Percentiles rank a stretch among this genome's conserved stretches.
Evolutionary conservation across 2,113 vertebrate genomes (phyloP).

Genomic region (Carollia perspicillata): DNA sequence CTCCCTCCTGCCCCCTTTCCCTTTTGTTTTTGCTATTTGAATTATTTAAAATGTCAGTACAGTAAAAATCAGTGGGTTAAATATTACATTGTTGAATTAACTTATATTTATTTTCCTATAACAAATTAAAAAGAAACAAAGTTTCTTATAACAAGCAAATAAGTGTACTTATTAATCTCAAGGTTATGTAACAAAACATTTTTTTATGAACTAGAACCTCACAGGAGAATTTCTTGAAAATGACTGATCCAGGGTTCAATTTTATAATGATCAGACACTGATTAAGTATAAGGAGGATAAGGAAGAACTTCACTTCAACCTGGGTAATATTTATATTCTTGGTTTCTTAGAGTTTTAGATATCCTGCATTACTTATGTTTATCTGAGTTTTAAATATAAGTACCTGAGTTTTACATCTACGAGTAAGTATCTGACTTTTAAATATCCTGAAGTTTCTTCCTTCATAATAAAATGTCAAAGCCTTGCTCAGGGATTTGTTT

Average conservation of each 20-base stretch:
- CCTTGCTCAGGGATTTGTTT: neutral
- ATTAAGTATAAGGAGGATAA: neutral
- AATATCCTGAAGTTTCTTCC: neutral
- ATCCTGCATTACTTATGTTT: neutral
- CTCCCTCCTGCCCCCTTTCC: neutral
- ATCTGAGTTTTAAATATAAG: neutral
- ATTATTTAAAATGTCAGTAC: constrained; percentile 16
- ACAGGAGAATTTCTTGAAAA: neutral
- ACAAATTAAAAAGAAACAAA: neutral
- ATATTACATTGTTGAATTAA: neutral
- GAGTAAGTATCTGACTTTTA: neutral
- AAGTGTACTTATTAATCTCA: neutral
- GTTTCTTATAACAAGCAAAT: neutral
- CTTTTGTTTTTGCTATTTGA: neutral
- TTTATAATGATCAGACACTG: neutral
- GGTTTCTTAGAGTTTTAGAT: constrained; percentile 37
- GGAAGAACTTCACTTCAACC: neutral
- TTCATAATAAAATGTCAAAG: neutral
- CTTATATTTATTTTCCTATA: constrained; percentile 31
- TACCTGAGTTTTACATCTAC: neutral
- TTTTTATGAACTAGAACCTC: neutral
- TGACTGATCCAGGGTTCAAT: neutral
- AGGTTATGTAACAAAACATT: neutral
- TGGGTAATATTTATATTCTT: neutral
- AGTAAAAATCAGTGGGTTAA: neutral